These are phyloP conservation scores for Myxocyprinus asiaticus DNA, from an alignment of 2,113 vertebrate species.

Conservation along the genomic window DNA sequence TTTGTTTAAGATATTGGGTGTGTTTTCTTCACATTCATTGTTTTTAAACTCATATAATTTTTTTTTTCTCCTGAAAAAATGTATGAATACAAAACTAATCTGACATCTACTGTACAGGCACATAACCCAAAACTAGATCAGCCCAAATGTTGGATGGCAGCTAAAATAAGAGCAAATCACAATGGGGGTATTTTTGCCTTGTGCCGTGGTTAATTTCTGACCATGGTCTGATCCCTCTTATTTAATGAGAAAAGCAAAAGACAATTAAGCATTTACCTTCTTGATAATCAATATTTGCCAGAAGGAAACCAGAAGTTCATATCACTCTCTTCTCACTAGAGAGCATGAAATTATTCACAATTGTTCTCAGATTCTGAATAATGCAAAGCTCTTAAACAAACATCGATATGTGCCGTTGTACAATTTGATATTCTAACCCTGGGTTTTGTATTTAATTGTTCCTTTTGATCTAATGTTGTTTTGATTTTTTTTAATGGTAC, in stretches of 20 bases:
- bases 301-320: slow-evolving; percentile 44
- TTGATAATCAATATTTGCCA: slow-evolving; percentile 64
- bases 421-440: too few species aligned
- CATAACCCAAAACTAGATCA: too few species aligned
- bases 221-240: slow-evolving; percentile 53
- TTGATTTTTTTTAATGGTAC: slow-evolving; percentile 6
- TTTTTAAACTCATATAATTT: too few species aligned
- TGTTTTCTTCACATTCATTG: too few species aligned
- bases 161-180: background rate
- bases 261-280: slow-evolving; percentile 63
- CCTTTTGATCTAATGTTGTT: background rate
- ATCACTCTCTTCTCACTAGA: slow-evolving; percentile 47
- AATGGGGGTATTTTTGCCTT: background rate
- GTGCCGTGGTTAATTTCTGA: background rate
- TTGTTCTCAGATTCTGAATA: slow-evolving; percentile 40
- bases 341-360: slow-evolving; percentile 32
- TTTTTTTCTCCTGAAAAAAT: too few species aligned
- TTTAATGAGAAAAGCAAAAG: slow-evolving; percentile 64
- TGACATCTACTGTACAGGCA: too few species aligned
- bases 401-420: slow-evolving; percentile 11
- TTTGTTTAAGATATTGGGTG: too few species aligned
- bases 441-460: slow-evolving; percentile 4
- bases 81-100: too few species aligned
- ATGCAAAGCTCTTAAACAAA: slow-evolving; percentile 25
- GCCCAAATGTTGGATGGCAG: too few species aligned